These are phyloP conservation scores for Cephonodes hylas DNA, from an alignment of 2,888 invertebrate genomes.

Conservation along the genomic window DNA sequence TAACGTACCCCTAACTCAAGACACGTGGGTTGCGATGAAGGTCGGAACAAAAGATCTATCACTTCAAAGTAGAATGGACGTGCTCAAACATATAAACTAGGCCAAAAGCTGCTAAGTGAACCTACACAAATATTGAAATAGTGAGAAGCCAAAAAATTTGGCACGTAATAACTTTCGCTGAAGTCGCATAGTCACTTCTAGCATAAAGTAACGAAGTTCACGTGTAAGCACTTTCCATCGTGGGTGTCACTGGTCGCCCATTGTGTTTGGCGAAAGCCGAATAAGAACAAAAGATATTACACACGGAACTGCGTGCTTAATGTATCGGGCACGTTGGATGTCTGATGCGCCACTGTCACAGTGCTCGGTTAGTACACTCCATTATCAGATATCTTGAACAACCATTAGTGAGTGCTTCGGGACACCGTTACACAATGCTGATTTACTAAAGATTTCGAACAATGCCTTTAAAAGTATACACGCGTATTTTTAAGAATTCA, in stretches of 20 bases:
- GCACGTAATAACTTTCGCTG: constrained; percentile 66
- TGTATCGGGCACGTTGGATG: not conserved
- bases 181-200: constrained; percentile 42
- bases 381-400: not conserved
- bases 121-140: constrained; percentile 49
- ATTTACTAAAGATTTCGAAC: not conserved
- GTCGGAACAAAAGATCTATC: not conserved
- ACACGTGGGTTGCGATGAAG: not conserved
- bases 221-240: constrained; percentile 62
- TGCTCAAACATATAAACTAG: not conserved
- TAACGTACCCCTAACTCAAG: not conserved
- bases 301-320: constrained; percentile 32
- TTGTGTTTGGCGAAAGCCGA: constrained; percentile 69
- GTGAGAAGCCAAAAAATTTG: constrained; percentile 47
- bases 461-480: not conserved
- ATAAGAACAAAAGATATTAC: constrained; percentile 63
- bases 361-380: not conserved
- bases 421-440: not conserved
- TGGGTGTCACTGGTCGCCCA: constrained; percentile 60
- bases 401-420: not conserved
- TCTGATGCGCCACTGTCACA: not conserved
- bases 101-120: constrained; percentile 1
- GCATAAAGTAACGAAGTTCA: constrained; percentile 41
- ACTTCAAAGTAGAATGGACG: not conserved
- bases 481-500: not conserved